Evolutionary conservation across 2,888 invertebrate species (phyloP).

Genomic region (Phania funesta): DNA sequence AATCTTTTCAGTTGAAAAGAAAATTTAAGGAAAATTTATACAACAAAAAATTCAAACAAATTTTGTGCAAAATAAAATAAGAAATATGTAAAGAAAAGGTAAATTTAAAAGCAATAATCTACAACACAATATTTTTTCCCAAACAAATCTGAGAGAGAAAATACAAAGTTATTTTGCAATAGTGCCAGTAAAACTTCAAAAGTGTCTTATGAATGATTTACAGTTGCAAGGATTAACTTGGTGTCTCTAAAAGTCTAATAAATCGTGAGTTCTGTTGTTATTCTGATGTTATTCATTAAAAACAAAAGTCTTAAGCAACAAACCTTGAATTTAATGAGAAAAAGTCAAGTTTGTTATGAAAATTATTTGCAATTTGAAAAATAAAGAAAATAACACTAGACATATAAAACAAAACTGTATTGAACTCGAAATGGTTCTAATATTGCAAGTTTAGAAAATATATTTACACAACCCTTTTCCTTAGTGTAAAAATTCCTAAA

Average conservation of each 20-base stretch:
- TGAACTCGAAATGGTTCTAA: no score
- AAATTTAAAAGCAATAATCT: conserved; percentile 33
- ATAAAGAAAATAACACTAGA: no score
- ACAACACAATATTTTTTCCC: background rate
- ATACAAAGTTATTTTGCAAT: background rate
- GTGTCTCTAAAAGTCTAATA: background rate
- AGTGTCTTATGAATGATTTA: background rate
- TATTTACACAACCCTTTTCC: no score
- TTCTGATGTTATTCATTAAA: background rate
- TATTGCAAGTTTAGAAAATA: no score
- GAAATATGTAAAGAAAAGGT: conserved; percentile 58
- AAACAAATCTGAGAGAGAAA: background rate
- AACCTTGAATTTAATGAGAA: conserved; percentile 2
- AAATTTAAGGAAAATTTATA: conserved; percentile 3
- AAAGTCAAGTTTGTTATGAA: no score
- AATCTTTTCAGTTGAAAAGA: conserved; percentile 3
- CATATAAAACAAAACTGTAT: no score
- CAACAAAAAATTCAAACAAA: conserved; percentile 24
- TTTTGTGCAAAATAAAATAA: conserved; percentile 27
- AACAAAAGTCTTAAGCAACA: conserved; percentile 55
- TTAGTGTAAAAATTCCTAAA: no score
- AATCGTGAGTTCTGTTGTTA: conserved; percentile 2
- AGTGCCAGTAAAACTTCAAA: background rate
- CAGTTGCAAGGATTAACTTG: background rate
- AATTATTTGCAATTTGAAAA: no score